Percentiles rank a stretch among this genome's conserved stretches.
These are phyloP conservation scores for Ochropleura leucogaster DNA, from an alignment of 2,888 invertebrate species.

Conservation along the genomic window DNA sequence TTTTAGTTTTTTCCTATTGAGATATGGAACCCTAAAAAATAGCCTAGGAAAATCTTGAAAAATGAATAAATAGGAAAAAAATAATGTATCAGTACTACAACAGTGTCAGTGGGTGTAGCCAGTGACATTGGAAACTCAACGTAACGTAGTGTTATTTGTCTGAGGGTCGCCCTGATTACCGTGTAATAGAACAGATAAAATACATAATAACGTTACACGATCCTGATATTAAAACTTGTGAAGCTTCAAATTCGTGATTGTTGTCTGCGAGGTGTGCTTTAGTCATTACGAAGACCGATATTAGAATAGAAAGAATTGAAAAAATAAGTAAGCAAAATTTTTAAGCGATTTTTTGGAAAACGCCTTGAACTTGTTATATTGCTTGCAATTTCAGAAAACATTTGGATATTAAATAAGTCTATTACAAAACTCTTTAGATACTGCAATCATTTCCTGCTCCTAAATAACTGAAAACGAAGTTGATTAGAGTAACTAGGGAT, in stretches of 20 bases:
- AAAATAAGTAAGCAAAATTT: background rate
- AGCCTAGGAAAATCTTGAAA: slow-evolving; percentile 22
- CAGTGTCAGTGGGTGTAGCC: slow-evolving; percentile 27
- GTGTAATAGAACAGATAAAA: slow-evolving; percentile 6
- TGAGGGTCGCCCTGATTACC: slow-evolving; percentile 26
- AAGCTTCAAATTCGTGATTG: background rate
- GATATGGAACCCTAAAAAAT: no score
- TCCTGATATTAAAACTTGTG: slow-evolving; percentile 6
- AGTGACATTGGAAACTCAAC: slow-evolving; percentile 48
- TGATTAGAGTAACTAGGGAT: background rate
- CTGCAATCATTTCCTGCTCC: background rate
- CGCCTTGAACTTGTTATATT: background rate
- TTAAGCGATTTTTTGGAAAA: background rate
- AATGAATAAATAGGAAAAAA: slow-evolving; percentile 17
- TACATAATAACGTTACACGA: slow-evolving; percentile 10
- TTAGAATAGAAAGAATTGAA: background rate
- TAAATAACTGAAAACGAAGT: background rate
- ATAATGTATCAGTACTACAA: slow-evolving; percentile 15
- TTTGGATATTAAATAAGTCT: background rate
- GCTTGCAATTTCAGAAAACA: background rate
- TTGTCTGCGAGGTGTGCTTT: background rate
- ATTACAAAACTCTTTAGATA: background rate
- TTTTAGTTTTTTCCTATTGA: no score
- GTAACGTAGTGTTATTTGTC: slow-evolving; percentile 35
- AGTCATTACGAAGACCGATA: background rate